These are phyloP conservation scores for Columba livia DNA, from an alignment of 2,113 vertebrate species.

Conservation along the genomic window DNA sequence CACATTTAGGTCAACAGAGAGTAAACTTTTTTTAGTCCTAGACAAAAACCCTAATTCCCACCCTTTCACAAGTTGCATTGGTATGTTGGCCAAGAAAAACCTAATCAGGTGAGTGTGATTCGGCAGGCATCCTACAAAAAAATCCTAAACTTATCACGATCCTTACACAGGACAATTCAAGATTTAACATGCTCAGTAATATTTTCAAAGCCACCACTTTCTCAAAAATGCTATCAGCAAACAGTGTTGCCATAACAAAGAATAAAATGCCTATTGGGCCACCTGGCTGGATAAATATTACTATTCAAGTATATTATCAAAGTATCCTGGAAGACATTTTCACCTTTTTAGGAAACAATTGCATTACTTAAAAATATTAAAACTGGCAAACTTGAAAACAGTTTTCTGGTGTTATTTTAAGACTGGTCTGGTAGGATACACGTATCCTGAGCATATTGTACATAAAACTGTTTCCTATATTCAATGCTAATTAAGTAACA, in stretches of 20 bases:
- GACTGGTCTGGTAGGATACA: neutral
- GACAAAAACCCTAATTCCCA: neutral
- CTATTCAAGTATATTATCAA: neutral
- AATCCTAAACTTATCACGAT: neutral
- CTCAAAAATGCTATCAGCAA: neutral
- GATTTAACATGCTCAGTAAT: neutral
- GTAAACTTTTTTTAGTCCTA: neutral
- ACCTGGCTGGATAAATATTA: neutral
- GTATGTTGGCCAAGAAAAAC: neutral
- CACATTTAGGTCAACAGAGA: neutral
- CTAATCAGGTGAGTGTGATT: neutral
- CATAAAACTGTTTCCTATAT: neutral
- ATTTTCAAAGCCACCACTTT: neutral
- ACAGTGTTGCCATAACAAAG: neutral
- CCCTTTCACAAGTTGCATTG: neutral
- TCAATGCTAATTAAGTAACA: neutral
- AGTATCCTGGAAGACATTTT: neutral
- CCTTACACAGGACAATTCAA: neutral
- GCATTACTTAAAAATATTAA: neutral
- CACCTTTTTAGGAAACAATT: neutral
- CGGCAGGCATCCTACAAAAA: neutral
- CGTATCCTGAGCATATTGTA: rapidly evolving
- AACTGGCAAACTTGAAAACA: neutral
- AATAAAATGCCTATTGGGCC: neutral
- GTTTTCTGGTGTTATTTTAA: neutral